Conservation (phyloP, 2,113 vertebrate genomes). For the Cyanoderma ruficeps region DNA sequence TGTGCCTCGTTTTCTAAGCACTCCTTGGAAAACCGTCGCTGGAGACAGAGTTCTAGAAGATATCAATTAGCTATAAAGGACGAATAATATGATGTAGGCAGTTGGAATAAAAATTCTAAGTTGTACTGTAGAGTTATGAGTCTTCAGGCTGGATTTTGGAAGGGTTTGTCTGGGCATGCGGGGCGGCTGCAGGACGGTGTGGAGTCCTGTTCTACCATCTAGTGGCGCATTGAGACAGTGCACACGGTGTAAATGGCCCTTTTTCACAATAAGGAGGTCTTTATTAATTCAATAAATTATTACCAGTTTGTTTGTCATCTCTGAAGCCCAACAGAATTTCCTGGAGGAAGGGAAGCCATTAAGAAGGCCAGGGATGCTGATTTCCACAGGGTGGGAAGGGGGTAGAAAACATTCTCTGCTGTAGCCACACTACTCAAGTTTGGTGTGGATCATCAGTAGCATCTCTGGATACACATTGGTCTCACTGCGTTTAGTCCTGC, state of each 20-base stretch:
- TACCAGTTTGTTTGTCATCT: neutral
- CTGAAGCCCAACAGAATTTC: neutral
- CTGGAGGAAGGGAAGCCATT: neutral
- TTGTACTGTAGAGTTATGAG: neutral
- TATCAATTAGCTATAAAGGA: neutral
- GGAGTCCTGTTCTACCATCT: conserved; percentile 34
- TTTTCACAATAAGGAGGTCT: neutral
- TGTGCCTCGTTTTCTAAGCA: neutral
- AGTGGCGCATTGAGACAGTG: neutral
- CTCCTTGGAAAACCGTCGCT: fast-evolving
- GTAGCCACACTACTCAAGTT: neutral
- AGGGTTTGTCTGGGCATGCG: fast-evolving
- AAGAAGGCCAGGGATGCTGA: neutral
- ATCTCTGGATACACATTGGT: neutral
- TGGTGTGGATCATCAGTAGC: neutral
- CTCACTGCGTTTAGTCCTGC: neutral
- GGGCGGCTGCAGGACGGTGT: neutral
- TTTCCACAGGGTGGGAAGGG: neutral
- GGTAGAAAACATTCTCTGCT: neutral
- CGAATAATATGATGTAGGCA: neutral
- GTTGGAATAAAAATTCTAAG: neutral
- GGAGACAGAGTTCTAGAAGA: neutral
- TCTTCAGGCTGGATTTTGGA: neutral
- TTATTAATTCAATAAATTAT: neutral
- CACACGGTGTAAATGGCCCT: fast-evolving